A percentile compares a stretch with the other conserved stretches of the same genome.
These are phyloP conservation scores for Burhinus bistriatus DNA, from an alignment of 2,113 vertebrate genomes.

Conservation along the genomic window DNA sequence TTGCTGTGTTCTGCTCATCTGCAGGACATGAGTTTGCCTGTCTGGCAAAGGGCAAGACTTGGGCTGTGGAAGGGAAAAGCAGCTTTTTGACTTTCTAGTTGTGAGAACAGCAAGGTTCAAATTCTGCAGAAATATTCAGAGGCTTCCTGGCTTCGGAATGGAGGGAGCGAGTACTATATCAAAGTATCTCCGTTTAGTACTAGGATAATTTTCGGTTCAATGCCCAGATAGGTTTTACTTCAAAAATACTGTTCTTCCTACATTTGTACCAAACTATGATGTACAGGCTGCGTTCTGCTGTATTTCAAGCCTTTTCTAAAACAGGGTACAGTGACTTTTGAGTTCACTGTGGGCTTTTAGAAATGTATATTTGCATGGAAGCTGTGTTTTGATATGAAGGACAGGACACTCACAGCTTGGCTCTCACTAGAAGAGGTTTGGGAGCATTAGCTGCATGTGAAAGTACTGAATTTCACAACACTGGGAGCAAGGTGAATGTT, in stretches of 20 bases:
- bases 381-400: not conserved
- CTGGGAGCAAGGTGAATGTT: not conserved
- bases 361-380: not conserved
- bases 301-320: not conserved
- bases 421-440: not conserved
- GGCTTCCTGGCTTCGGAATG: not conserved
- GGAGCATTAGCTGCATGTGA: not conserved
- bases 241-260: not conserved
- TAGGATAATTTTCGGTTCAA: not conserved
- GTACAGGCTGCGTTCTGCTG: accelerated
- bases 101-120: not conserved
- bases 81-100: not conserved
- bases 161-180: not conserved
- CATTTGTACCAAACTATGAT: not conserved
- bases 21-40: not conserved
- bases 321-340: not conserved
- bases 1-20: not conserved
- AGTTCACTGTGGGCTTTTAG: not conserved
- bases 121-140: not conserved
- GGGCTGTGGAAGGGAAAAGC: not conserved
- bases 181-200: not conserved
- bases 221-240: not conserved
- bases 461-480: not conserved
- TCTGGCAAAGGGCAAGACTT: not conserved
- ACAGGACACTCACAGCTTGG: accelerated